phyloP scores from a whole-genome alignment of 2,797 vertebrate species.

The Erpetoichthys calabaricus region DNA sequence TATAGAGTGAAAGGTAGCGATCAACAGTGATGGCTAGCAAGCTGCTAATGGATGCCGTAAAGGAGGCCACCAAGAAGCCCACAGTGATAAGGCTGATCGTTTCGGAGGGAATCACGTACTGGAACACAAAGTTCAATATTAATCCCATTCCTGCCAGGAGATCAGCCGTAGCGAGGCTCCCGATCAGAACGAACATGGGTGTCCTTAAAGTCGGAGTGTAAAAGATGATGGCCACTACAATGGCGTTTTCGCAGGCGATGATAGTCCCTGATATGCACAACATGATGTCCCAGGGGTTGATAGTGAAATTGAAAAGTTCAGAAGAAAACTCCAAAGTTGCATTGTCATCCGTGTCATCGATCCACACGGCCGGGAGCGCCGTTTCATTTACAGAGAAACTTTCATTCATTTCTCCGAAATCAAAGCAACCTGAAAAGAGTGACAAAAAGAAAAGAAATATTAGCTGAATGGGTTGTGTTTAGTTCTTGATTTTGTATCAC shows the following conservation, averaged over 20 bases:
- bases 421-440: constrained; percentile 23
- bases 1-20: constrained; percentile 90
- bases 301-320: constrained; percentile 40
- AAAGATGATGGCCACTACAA: constrained; percentile 90
- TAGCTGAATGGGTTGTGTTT: not conserved
- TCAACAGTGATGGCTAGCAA: constrained; percentile 91
- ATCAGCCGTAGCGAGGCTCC: constrained; percentile 89
- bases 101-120: constrained; percentile 83
- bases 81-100: constrained; percentile 86
- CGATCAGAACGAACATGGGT: constrained; percentile 92
- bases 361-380: constrained; percentile 40
- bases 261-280: constrained; percentile 88
- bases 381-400: constrained; percentile 42
- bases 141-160: constrained; percentile 86
- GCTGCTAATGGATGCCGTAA: constrained; percentile 90
- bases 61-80: constrained; percentile 92
- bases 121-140: constrained; percentile 93
- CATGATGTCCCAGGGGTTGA: constrained; percentile 95
- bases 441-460: not conserved
- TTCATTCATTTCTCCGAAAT: constrained; percentile 53
- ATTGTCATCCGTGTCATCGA: constrained; percentile 26
- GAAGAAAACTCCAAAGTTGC: constrained; percentile 49
- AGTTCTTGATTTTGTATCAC: too few species aligned
- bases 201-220: constrained; percentile 82
- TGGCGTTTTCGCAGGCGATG: constrained; percentile 89